Conservation (phyloP, 2,888 invertebrate genomes). For the Macaria notata region DNA sequence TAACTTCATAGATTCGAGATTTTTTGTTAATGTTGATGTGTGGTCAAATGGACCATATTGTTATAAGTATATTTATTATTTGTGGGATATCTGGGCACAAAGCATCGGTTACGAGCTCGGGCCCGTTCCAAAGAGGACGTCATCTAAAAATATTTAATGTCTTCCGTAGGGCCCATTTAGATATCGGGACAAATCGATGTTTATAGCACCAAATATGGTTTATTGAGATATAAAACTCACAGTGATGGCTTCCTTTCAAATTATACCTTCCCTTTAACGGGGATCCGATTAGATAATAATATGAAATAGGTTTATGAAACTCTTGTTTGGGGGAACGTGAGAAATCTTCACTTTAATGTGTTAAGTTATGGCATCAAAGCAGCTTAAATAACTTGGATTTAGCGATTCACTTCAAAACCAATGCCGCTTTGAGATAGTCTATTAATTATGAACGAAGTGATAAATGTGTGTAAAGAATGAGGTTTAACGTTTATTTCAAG, state of each 20-base stretch:
- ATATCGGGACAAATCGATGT: constrained; percentile 59
- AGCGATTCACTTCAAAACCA: constrained; percentile 3
- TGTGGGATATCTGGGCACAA: constrained; percentile 24
- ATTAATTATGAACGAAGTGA: too few species aligned
- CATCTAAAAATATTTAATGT: constrained; percentile 62
- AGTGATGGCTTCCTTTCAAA: constrained; percentile 48
- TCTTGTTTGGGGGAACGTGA: constrained; percentile 17
- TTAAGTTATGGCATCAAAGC: constrained; percentile 17
- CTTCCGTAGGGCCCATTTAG: constrained; percentile 55
- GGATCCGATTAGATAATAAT: constrained; percentile 36
- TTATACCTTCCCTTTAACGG: constrained; percentile 48
- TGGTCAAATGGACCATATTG: too few species aligned
- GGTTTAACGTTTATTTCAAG: too few species aligned
- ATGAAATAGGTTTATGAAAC: constrained; percentile 25
- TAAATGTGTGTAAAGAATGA: too few species aligned
- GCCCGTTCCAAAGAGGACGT: constrained; percentile 47
- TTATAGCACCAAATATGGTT: constrained; percentile 60
- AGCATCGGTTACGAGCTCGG: constrained; percentile 40
- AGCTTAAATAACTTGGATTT: neutral
- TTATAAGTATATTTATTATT: too few species aligned
- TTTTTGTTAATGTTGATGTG: too few species aligned
- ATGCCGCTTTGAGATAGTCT: neutral
- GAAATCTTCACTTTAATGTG: constrained; percentile 18
- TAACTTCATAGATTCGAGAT: too few species aligned
- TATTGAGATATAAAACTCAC: constrained; percentile 66